Conservation (phyloP, 2,797 vertebrate genomes). For the Rhinogobio ventralis region DNA sequence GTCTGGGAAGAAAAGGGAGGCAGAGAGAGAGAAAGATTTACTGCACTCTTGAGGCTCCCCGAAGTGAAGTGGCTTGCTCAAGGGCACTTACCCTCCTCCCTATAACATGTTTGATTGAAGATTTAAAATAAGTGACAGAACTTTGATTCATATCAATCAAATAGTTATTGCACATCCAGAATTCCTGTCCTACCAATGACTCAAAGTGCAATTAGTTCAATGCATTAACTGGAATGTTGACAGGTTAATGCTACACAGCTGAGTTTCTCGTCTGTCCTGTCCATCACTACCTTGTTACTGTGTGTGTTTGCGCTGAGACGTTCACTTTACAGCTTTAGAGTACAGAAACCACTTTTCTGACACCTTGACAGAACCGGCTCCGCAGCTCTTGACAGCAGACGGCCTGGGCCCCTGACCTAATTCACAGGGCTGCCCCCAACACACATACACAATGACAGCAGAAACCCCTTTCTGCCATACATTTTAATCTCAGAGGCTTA, state of each 20-base stretch:
- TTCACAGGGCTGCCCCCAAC: constrained; percentile 35
- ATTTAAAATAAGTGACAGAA: constrained; percentile 7
- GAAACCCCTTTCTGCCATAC: constrained; percentile 29
- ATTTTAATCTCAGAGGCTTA: constrained; percentile 49
- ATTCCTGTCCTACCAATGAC: neutral
- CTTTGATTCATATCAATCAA: constrained; percentile 27
- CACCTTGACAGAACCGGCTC: constrained; percentile 50
- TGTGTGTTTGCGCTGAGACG: constrained; percentile 23
- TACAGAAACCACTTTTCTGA: constrained; percentile 31
- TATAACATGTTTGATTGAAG: neutral
- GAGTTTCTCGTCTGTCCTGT: constrained; percentile 22
- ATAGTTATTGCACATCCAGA: constrained; percentile 5
- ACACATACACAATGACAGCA: constrained; percentile 39
- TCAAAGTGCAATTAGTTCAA: constrained; percentile 24
- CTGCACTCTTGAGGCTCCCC: constrained; percentile 2
- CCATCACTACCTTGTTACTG: constrained; percentile 32
- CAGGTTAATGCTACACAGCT: constrained; percentile 12
- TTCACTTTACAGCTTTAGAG: constrained; percentile 26
- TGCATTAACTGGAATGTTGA: constrained; percentile 39
- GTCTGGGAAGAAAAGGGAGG: neutral
- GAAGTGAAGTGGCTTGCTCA: constrained; percentile 25
- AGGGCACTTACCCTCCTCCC: neutral
- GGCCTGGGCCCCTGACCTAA: constrained; percentile 42
- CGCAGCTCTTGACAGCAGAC: constrained; percentile 38
- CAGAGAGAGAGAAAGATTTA: neutral